Conservation (phyloP, 23 tunicate genomes). For the Ciona savignyi region DNA sequence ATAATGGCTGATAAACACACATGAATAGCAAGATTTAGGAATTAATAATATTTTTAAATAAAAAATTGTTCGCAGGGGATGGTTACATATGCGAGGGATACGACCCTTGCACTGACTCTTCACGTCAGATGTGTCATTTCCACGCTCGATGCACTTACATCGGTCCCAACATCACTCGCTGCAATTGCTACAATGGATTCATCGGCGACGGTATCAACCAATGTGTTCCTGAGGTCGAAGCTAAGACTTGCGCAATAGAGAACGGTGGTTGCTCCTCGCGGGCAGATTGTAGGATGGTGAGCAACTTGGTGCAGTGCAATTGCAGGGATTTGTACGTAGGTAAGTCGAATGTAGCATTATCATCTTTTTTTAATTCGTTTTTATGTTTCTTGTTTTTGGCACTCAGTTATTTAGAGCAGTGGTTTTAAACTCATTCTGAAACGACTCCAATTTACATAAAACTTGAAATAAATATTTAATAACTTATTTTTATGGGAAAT, state of each 20-base stretch:
- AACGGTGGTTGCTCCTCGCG: constrained; percentile 64
- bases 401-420: neutral
- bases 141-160: constrained; percentile 52
- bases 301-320: constrained; percentile 21
- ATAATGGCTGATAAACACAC: too few species aligned
- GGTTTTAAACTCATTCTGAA: neutral
- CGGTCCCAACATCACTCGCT: constrained; percentile 29
- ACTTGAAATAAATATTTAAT: neutral
- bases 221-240: constrained; percentile 17
- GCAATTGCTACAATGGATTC: constrained; percentile 52
- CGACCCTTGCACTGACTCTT: constrained; percentile 42
- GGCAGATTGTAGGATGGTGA: constrained; percentile 24
- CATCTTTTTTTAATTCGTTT: too few species aligned
- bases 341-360: too few species aligned
- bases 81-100: constrained; percentile 70
- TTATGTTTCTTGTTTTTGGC: too few species aligned
- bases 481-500: neutral
- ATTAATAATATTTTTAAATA: too few species aligned
- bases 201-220: constrained; percentile 57
- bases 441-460: neutral
- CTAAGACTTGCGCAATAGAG: constrained; percentile 24
- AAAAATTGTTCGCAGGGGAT: constrained; percentile 41
- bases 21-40: too few species aligned
- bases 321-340: constrained; percentile 53
- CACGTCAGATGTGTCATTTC: constrained; percentile 30